phyloP scores from a whole-genome alignment of 2,797 vertebrate genomes.

The Antennarius maculatus region DNA sequence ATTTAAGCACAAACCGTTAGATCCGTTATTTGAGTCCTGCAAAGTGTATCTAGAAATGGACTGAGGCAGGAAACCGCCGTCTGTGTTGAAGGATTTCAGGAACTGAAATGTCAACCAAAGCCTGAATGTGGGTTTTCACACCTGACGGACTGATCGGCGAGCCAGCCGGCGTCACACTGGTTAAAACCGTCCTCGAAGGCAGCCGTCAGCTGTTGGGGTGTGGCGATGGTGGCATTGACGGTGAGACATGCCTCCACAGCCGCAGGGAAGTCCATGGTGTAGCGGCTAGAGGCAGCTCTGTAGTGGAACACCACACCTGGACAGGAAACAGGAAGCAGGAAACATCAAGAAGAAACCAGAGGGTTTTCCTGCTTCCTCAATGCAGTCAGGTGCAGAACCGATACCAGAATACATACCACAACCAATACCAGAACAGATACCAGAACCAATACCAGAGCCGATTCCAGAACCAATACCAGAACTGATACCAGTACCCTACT shows the following conservation, averaged over 20 bases:
- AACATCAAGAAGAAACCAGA: neutral
- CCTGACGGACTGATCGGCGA: conserved; percentile 91
- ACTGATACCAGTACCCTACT: too few species aligned
- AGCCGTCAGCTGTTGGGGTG: conserved; percentile 84
- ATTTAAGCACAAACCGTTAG: neutral
- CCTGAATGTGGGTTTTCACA: conserved; percentile 12
- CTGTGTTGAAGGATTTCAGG: too few species aligned
- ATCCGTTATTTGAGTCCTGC: neutral
- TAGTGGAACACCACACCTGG: conserved; percentile 97
- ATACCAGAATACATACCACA: too few species aligned
- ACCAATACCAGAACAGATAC: too few species aligned
- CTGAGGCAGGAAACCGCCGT: too few species aligned
- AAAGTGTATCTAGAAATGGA: neutral
- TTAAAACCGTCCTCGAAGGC: conserved; percentile 93
- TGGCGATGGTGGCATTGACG: conserved; percentile 86
- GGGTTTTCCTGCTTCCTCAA: neutral
- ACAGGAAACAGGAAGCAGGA: neutral
- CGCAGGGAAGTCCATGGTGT: conserved; percentile 83
- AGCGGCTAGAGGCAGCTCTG: conserved; percentile 84
- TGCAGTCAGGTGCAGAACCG: too few species aligned
- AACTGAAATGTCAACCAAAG: too few species aligned
- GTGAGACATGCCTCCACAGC: conserved; percentile 82
- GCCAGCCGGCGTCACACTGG: conserved; percentile 95
- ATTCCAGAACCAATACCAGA: too few species aligned
- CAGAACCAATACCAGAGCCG: too few species aligned